phyloP scores from a whole-genome alignment of 92 coral and sea anemone species.

The Epizoanthus illoricatus region DNA sequence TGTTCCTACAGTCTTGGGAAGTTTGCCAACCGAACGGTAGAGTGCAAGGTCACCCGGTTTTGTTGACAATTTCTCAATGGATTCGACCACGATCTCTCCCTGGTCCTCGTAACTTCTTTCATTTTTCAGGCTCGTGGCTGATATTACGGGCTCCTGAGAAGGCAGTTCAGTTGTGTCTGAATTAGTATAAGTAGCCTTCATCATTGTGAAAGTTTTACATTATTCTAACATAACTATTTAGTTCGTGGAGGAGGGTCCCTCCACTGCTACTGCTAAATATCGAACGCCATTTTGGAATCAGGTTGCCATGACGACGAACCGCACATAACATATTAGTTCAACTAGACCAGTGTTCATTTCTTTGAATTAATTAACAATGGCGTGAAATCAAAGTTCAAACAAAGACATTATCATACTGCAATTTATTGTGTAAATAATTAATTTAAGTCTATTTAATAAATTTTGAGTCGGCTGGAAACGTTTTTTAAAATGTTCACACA shows the following conservation, averaged over 20 bases:
- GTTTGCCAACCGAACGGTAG: slow-evolving; percentile 56
- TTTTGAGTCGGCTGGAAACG: too few relatives aligned
- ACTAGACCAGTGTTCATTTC: not conserved
- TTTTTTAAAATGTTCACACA: too few relatives aligned
- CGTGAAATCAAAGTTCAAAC: not conserved
- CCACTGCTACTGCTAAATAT: slow-evolving; percentile 38
- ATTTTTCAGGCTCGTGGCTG: slow-evolving; percentile 20
- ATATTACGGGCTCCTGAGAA: slow-evolving; percentile 55
- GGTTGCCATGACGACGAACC: slow-evolving; percentile 66
- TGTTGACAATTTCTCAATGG: slow-evolving; percentile 59
- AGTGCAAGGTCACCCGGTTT: slow-evolving; percentile 70
- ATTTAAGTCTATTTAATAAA: too few relatives aligned
- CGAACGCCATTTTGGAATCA: slow-evolving; percentile 86
- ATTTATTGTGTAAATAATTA: too few relatives aligned
- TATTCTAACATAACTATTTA: slow-evolving; percentile 88
- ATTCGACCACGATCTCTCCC: slow-evolving; percentile 54
- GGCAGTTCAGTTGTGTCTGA: slow-evolving; percentile 54
- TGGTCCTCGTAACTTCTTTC: slow-evolving; percentile 47
- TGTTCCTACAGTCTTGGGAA: slow-evolving; percentile 32
- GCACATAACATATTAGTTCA: not conserved
- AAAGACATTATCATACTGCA: too few relatives aligned
- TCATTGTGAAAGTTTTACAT: slow-evolving; percentile 84
- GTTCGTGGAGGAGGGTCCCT: slow-evolving; percentile 33
- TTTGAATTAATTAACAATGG: not conserved
- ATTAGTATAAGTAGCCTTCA: slow-evolving; percentile 68